Percentiles rank a stretch among this genome's conserved stretches.
phyloP scores from a whole-genome alignment of 2,797 vertebrate genomes.

The Sebastes iracundus region DNA sequence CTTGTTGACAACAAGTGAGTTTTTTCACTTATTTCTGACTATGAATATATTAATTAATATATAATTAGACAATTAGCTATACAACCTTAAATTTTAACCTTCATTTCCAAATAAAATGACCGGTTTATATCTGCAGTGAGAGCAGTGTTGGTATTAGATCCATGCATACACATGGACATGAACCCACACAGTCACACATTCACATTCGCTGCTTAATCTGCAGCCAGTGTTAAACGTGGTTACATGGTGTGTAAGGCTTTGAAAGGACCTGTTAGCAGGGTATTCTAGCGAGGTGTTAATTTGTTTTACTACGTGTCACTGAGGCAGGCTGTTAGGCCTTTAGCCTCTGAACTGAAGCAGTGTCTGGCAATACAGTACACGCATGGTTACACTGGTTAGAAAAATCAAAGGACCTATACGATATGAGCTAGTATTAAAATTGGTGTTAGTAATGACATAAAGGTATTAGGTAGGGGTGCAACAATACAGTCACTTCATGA shows the following conservation, averaged over 20 bases:
- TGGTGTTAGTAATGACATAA: background rate
- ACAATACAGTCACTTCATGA: background rate
- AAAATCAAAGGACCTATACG: background rate
- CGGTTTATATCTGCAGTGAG: background rate
- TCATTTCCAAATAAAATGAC: background rate
- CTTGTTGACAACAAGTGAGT: slow-evolving; percentile 85
- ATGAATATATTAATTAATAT: background rate
- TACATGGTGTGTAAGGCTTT: slow-evolving; percentile 63
- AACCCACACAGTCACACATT: slow-evolving; percentile 21
- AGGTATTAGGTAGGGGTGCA: background rate
- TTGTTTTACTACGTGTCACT: slow-evolving; percentile 83
- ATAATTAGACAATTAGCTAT: background rate
- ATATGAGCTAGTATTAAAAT: background rate
- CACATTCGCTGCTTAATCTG: slow-evolving; percentile 47
- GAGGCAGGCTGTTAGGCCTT: slow-evolving; percentile 78
- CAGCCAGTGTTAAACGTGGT: slow-evolving; percentile 61
- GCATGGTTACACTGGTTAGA: background rate
- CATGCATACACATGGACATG: background rate
- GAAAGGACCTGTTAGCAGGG: slow-evolving; percentile 65
- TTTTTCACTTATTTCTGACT: background rate
- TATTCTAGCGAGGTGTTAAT: slow-evolving; percentile 80
- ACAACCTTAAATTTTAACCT: background rate
- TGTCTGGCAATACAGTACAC: slow-evolving; percentile 39
- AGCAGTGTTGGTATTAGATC: background rate
- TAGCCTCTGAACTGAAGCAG: slow-evolving; percentile 71